Conservation (phyloP, 2,113 vertebrate species). For the Amphiprion percula region DNA sequence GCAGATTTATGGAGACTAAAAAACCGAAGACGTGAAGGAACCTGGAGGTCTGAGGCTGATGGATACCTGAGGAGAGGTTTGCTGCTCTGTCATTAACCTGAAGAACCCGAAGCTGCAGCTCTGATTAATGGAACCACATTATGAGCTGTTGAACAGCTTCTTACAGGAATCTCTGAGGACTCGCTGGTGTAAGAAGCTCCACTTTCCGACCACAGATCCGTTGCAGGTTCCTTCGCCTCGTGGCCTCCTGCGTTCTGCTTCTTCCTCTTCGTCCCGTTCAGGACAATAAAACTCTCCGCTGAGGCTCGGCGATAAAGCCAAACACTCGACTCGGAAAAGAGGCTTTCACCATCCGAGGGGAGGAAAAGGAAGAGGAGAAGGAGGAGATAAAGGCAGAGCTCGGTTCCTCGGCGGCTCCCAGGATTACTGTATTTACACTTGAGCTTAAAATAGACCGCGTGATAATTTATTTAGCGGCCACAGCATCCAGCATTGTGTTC, state of each 20-base stretch:
- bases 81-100: slow-evolving; percentile 78
- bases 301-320: slow-evolving; percentile 71
- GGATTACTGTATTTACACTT: slow-evolving; percentile 87
- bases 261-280: slow-evolving; percentile 73
- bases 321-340: slow-evolving; percentile 66
- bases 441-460: slow-evolving; percentile 84
- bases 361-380: slow-evolving; percentile 24
- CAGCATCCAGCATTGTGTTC: slow-evolving; percentile 76
- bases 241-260: slow-evolving; percentile 29
- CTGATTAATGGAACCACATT: slow-evolving; percentile 80
- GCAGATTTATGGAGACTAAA: too few relatives aligned
- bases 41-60: slow-evolving; percentile 56
- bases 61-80: slow-evolving; percentile 74
- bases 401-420: slow-evolving; percentile 69
- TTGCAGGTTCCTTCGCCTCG: too few relatives aligned
- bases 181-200: too few relatives aligned
- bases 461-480: slow-evolving; percentile 86
- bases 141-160: slow-evolving; percentile 65
- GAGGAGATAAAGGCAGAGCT: slow-evolving; percentile 68
- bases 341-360: slow-evolving; percentile 79
- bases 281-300: slow-evolving; percentile 67
- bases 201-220: too few relatives aligned
- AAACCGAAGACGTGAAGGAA: too few relatives aligned
- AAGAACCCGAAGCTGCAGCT: slow-evolving; percentile 60
- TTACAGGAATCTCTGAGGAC: too few relatives aligned